Base-by-base conservation (phyloP, 2,888 invertebrate genomes). In the Steromphala cineraria region DNA sequence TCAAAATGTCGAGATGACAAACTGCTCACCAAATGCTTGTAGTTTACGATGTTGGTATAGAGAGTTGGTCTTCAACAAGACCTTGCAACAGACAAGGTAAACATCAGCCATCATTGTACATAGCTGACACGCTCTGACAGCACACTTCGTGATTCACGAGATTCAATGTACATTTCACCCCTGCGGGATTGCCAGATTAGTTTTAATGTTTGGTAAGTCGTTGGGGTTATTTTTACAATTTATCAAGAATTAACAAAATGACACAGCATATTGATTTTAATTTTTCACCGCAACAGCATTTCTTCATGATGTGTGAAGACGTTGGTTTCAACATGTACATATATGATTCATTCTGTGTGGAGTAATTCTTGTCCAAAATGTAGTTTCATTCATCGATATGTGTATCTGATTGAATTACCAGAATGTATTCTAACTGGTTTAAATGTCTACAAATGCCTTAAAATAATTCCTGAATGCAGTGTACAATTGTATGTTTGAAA, bases 141-240 rank as follows among this genome's bases (percentile, higher is more conserved):
- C 28, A 28, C 28, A 17, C 28, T 28, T 62, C 62, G 24, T 62
- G 28, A 24, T n/a, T 62, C 62, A 62, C 62, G 28, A 15, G 62
- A 21, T 28, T 15, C 62, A 24, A 62, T 62, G 62, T 62, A 62
- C 62, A 62, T 21, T 62, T 28, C 21, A 62, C 24, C 62, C 62
- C 24, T 62, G 15, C 24, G 28, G 62, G 62, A 28, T 28, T 24
- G 62, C 71, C 4, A 71, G 71, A 71, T 71, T 71, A 71, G 71
- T 71, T 71, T 71, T 71, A 71, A 71, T 71, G 71, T 71, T 71
- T 71, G 71, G 19, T 19, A 36, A 71, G 71, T 71, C 71, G 19
- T 31, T 19, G 71, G 13, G 71, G 71, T 71, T 71, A 71, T 40
- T 31, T 36, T 71, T 71, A 40, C 71, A 71, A 71, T 71, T 71